phyloP scores from a whole-genome alignment of 2,113 vertebrate genomes.

The Oophaga pumilio region DNA sequence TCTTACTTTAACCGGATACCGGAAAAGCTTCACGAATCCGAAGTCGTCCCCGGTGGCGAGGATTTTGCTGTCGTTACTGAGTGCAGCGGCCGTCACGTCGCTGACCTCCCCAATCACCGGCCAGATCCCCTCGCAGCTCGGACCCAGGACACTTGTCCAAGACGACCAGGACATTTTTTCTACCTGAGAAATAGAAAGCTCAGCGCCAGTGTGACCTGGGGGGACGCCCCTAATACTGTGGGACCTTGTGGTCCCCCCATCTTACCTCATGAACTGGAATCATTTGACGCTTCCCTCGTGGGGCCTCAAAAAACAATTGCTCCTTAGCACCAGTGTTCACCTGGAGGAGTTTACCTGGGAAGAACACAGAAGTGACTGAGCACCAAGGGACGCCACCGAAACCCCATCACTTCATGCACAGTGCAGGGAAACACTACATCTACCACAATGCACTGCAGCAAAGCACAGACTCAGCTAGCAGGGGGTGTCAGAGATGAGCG shows the following conservation, averaged over 20 bases:
- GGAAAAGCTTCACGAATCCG: slow-evolving; percentile 96
- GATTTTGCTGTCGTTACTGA: slow-evolving; percentile 86
- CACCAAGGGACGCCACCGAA: neutral
- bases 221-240: neutral
- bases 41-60: slow-evolving; percentile 96
- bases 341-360: slow-evolving; percentile 92
- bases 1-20: slow-evolving; percentile 91
- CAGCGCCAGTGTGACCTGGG: neutral
- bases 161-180: slow-evolving; percentile 95
- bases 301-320: slow-evolving; percentile 96
- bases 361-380: slow-evolving; percentile 53
- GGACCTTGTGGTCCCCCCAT: neutral
- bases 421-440: neutral
- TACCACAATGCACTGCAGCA: neutral
- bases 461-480: neutral
- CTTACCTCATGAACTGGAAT: slow-evolving; percentile 89
- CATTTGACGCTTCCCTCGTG: slow-evolving; percentile 90
- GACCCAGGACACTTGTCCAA: slow-evolving; percentile 93
- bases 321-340: slow-evolving; percentile 97
- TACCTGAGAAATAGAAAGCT: slow-evolving; percentile 74
- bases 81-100: slow-evolving; percentile 88
- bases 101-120: slow-evolving; percentile 92
- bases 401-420: neutral
- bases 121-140: slow-evolving; percentile 93
- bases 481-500: neutral